phyloP scores from a whole-genome alignment of 2,888 invertebrate species.

The Platynereis dumerilii region DNA sequence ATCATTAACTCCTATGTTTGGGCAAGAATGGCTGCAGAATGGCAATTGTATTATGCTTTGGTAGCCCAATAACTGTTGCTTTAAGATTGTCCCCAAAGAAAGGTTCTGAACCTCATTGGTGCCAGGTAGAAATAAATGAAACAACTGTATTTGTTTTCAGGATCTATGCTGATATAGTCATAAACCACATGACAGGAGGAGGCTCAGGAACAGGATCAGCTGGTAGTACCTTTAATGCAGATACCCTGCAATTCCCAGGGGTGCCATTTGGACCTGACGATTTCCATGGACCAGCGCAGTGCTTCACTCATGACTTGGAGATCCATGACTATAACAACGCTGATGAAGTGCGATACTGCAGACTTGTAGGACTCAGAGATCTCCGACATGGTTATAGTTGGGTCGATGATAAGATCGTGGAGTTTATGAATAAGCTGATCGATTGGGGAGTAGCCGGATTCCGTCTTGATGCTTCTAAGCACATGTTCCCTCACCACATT shows the following conservation, averaged over 20 bases:
- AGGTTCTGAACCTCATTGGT: too few species aligned
- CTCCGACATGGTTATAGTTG: conserved; percentile 73
- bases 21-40: too few species aligned
- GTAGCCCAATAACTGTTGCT: too few species aligned
- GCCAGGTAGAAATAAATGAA: too few species aligned
- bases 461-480: conserved; percentile 66
- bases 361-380: conserved; percentile 76
- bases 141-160: too few species aligned
- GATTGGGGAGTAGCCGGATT: conserved; percentile 84
- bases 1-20: too few species aligned
- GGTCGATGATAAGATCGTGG: conserved; percentile 73
- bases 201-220: conserved; percentile 65
- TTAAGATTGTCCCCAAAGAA: too few species aligned
- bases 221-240: conserved; percentile 68
- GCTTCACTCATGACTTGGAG: conserved; percentile 64
- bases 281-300: conserved; percentile 65
- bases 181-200: conserved; percentile 83
- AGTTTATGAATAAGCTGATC: conserved; percentile 73
- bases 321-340: conserved; percentile 35
- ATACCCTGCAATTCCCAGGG: conserved; percentile 52
- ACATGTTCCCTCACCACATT: conserved; percentile 75
- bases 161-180: conserved; percentile 78
- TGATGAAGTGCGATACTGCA: conserved; percentile 70
- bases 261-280: conserved; percentile 67
- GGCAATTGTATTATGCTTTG: too few species aligned